Evolutionary conservation across 2,113 vertebrate species (phyloP), one percentile per base, ranked within the genome.

Genomic region (Tragulus kanchil): DNA sequence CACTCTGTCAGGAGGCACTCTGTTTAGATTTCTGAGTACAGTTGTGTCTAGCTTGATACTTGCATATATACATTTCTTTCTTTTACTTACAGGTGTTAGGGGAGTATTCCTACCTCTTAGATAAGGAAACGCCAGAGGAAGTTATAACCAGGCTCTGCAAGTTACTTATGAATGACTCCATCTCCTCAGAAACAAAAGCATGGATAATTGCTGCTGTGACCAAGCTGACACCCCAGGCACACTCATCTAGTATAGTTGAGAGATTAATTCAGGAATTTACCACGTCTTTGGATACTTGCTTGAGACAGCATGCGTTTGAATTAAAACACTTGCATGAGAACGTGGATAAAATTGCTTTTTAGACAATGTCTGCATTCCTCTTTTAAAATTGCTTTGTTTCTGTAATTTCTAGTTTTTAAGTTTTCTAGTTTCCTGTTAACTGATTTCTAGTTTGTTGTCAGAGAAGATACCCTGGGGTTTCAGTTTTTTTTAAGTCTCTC

Each of bases 121-220:
- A 98, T 81, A 98, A 98, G 31, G 96, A 99, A 79, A 98, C 99
- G 26, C 98, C 98, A 19, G 98, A 98, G n/a, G 96, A 98, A n/a
- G 97, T 99, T 85, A 97, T 99, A 96, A 95, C 59, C 31, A 99
- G 99, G 84, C 98, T 99, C 21, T 97, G 98, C 85, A 98, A 94
- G 83, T 97, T 99, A 95, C 97, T 99, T 90, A 98, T 98, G 83
- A 98, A 98, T 97, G 99, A 97, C 31, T 98, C 96, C 36, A 96
- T 99, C 96, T 99, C 98, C 95, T 98, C 98, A 90, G 99, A 99
- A 98, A 99, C 99, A 3, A 99, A 99, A 98, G 98, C 96, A 5
- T 99, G 99, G 99, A 97, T 99, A 94, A 98, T 99, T 95, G 98
- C 99, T 92, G 99, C 99, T 17, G 98, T 99, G 97, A 99, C 99